Percentiles rank a stretch among this genome's conserved stretches.
Evolutionary conservation across 2,113 vertebrate species (phyloP).

Genomic region (Eupsittula cactorum): DNA sequence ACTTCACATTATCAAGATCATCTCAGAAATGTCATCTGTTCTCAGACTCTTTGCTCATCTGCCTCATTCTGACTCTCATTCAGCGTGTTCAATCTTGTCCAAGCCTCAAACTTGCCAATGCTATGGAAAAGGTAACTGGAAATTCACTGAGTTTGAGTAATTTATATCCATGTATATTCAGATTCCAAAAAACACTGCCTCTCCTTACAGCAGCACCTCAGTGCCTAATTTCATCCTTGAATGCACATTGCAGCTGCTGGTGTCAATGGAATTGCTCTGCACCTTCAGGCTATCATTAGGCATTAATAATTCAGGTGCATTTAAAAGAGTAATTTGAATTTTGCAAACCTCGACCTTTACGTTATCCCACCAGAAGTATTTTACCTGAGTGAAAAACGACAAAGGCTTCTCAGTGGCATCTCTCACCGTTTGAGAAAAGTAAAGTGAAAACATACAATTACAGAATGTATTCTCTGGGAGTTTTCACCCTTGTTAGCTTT

Average conservation of each 20-base stretch:
- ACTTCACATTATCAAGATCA: not conserved
- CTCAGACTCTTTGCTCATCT: fast-evolving
- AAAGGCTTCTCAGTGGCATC: not conserved
- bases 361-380: not conserved
- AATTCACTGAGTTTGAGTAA: not conserved
- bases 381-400: not conserved
- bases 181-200: not conserved
- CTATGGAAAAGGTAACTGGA: not conserved
- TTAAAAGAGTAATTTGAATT: not conserved
- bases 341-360: not conserved
- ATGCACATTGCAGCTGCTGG: not conserved
- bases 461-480: not conserved
- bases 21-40: not conserved
- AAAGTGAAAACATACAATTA: not conserved
- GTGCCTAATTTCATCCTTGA: not conserved
- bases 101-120: not conserved
- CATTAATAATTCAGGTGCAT: not conserved
- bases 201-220: not conserved
- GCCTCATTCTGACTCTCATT: not conserved
- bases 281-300: not conserved
- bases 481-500: not conserved
- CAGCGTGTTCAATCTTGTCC: not conserved
- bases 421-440: not conserved
- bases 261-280: not conserved
- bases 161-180: not conserved